These are phyloP conservation scores for Malurus leucopterus DNA, from an alignment of 2,797 vertebrate species.

Conservation along the genomic window DNA sequence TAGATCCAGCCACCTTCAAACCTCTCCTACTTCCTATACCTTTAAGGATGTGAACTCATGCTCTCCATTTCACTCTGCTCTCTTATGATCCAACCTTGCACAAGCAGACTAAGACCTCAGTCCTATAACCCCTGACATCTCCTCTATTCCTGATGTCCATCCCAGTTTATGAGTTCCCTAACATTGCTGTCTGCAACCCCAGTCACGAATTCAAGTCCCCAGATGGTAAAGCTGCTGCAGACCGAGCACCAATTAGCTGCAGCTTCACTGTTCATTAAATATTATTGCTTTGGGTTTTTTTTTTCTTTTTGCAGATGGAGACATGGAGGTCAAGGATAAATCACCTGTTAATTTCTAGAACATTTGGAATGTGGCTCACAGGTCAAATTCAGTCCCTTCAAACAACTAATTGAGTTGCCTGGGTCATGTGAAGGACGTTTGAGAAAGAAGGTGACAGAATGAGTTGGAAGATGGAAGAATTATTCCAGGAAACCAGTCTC, in stretches of 20 bases:
- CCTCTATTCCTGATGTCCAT: not conserved
- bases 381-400: not conserved
- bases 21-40: not conserved
- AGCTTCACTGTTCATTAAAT: conserved; percentile 13
- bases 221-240: not conserved
- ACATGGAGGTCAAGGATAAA: conserved; percentile 7
- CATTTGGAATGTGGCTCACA: not conserved
- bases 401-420: not conserved
- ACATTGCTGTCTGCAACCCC: not conserved
- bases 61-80: not conserved
- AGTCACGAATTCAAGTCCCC: not conserved
- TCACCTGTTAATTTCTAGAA: conserved; percentile 1
- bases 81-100: not conserved
- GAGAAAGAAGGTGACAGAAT: not conserved
- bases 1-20: not conserved
- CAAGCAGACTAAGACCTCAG: not conserved
- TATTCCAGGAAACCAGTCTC: not conserved
- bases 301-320: not conserved
- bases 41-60: not conserved
- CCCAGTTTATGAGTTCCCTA: not conserved
- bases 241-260: not conserved
- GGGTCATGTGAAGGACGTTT: not conserved
- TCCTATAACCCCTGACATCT: not conserved
- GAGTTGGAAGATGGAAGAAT: not conserved
- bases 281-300: not conserved